Percentiles rank a stretch among this genome's conserved stretches.
Evolutionary conservation across 2,113 vertebrate species (phyloP).

Genomic region (Thermophis baileyi): DNA sequence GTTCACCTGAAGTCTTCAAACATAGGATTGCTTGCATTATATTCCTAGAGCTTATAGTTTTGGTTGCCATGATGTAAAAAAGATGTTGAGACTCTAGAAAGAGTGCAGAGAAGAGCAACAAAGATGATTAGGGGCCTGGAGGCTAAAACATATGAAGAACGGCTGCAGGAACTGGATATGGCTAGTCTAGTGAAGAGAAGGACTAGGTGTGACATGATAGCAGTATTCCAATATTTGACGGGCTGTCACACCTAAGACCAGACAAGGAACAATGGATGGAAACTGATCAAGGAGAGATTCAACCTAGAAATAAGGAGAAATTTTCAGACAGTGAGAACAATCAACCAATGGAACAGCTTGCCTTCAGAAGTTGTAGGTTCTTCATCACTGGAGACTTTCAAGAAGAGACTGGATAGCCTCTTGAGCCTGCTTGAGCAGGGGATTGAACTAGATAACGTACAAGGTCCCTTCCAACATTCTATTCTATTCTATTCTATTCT

Average conservation of each 20-base stretch:
- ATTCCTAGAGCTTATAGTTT: neutral
- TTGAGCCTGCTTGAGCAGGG: neutral
- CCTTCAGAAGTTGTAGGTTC: neutral
- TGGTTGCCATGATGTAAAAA: neutral
- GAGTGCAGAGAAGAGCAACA: neutral
- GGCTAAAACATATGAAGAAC: neutral
- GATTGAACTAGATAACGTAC: neutral
- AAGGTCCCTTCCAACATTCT: neutral
- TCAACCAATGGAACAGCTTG: neutral
- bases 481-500: neutral
- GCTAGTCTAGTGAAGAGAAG: neutral
- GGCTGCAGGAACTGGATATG: neutral
- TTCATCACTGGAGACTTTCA: neutral
- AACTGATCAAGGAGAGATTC: neutral
- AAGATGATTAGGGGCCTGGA: neutral
- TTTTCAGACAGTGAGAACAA: neutral
- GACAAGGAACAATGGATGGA: neutral
- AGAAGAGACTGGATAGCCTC: neutral
- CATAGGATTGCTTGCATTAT: neutral
- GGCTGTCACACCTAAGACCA: neutral
- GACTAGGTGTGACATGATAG: neutral
- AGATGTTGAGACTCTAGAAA: neutral
- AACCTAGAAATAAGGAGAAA: neutral
- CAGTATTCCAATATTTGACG: neutral
- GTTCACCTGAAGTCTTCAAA: neutral